A percentile compares a stretch with the other conserved stretches of the same genome.
phyloP scores from a whole-genome alignment of 2,797 vertebrate species.

The Enteromius unitaeniatus region DNA sequence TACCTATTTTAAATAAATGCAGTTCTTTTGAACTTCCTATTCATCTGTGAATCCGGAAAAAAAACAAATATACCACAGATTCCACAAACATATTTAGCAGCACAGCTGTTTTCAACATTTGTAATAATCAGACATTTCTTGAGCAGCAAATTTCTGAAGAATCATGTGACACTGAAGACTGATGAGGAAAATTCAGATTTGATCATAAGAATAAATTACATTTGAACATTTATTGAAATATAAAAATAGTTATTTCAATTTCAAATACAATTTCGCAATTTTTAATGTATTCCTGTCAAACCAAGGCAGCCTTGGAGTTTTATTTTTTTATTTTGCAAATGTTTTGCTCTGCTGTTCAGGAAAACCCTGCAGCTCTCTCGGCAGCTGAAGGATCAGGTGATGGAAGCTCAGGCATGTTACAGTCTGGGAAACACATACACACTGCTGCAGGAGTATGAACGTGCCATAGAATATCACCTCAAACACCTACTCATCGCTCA shows the following conservation, averaged over 20 bases:
- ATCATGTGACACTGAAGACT: background rate
- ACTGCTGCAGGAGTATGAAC: slow-evolving; percentile 90
- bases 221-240: background rate
- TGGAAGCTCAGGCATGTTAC: slow-evolving; percentile 98
- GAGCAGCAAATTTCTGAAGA: background rate
- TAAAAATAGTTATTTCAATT: background rate
- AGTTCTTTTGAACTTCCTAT: background rate
- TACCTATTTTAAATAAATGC: background rate
- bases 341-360: slow-evolving; percentile 69
- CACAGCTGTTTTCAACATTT: background rate
- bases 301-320: background rate
- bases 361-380: slow-evolving; percentile 94
- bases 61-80: background rate
- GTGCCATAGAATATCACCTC: slow-evolving; percentile 91
- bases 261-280: background rate
- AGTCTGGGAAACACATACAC: slow-evolving; percentile 97
- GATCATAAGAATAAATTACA: background rate
- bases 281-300: background rate
- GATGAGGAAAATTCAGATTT: background rate
- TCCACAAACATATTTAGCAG: background rate
- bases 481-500: slow-evolving; percentile 95
- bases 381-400: slow-evolving; percentile 93
- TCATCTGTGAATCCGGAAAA: background rate
- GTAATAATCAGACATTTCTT: background rate
- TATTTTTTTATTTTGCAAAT: background rate